These are phyloP conservation scores for Pristionchus mayeri DNA, from an alignment of 2,888 invertebrate species.

Conservation along the genomic window DNA sequence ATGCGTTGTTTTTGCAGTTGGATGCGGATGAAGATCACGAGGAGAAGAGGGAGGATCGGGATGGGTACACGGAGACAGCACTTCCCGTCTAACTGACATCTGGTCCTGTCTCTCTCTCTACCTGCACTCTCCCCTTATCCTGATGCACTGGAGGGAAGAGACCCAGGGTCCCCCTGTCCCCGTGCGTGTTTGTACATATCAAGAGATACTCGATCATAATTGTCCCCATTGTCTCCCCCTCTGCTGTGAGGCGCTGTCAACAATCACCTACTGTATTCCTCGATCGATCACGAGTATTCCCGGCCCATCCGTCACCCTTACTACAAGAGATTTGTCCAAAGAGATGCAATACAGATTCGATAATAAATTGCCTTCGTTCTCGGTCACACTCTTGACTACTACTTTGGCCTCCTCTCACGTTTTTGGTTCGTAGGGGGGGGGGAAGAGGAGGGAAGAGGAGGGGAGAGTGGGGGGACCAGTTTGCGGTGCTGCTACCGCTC, in stretches of 20 bases:
- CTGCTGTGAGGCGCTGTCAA: slow-evolving; percentile 29
- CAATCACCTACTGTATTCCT: slow-evolving; percentile 40
- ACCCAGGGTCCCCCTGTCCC: no score
- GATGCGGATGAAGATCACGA: slow-evolving; percentile 67
- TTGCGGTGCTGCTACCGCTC: slow-evolving; percentile 22
- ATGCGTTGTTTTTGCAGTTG: slow-evolving; percentile 60
- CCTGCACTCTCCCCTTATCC: background rate
- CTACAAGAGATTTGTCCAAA: slow-evolving; percentile 31
- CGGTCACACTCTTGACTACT: slow-evolving; percentile 42
- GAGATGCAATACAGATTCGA: slow-evolving; percentile 32
- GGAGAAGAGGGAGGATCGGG: slow-evolving; percentile 60
- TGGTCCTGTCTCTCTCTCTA: background rate
- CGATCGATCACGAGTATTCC: slow-evolving; percentile 32
- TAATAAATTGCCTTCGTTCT: slow-evolving; percentile 20
- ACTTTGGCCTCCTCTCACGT: slow-evolving; percentile 42
- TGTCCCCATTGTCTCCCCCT: slow-evolving; percentile 16
- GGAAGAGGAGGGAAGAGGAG: background rate
- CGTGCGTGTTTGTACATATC: slow-evolving; percentile 41
- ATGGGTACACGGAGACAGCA: slow-evolving; percentile 55
- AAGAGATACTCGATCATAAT: slow-evolving; percentile 42
- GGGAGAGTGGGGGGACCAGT: slow-evolving; percentile 38
- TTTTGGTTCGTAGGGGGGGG: slow-evolving; percentile 3
- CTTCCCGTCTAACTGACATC: slow-evolving; percentile 9
- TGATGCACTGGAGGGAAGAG: no score
- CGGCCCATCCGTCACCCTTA: slow-evolving; percentile 24